Evolutionary conservation across 2,888 invertebrate species (phyloP), one percentile per base, ranked within the genome.

Genomic region (Hermodice carunculata): DNA sequence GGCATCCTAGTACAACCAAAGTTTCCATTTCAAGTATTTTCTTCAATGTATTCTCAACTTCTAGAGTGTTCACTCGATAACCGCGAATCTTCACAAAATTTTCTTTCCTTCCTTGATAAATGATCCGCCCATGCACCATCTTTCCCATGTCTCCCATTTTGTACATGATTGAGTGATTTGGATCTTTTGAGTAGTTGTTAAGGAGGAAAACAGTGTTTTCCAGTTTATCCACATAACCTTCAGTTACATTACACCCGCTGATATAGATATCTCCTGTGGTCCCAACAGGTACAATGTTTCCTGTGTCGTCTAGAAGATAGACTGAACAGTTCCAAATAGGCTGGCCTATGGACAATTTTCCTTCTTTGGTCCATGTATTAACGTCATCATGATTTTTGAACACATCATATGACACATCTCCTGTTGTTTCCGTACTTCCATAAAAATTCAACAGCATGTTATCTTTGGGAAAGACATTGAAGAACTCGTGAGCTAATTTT

Each of bases 391-490:
- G 80, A 54, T 88, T 89, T 64, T 89, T 89, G 75, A 94, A 88
- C 0, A 91, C 88, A 74, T 92, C 91, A 78, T 90, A 94, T 0
- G 94, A 94, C 1, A 95, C 94, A 81, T 95, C 95, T 0, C 94
- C 95, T 92, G 95, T 94, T 0, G 94, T 91, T 84, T 96, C 96
- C 0, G 95, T 95, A 71, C 94, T 94, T 0, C 96, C 96, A 78
- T 95, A 95, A 81, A 95, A 94, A 82, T 95, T 96, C 58, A 93
- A 94, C 43, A 96, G 86, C 19, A 89, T 88, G 68, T 92, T 91
- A 1, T 87, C 86, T 24, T 64, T 53, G 11, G 59, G 68, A 71
- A 94, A 94, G 14, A 48, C 42, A 6, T n/a, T 14, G n/a, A 49
- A 61, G 49, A 57, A 28, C 14, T 29, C 5, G 1, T 28, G 2